These are phyloP conservation scores for Neogale vison DNA, from an alignment of 2,113 vertebrate species.

Conservation along the genomic window DNA sequence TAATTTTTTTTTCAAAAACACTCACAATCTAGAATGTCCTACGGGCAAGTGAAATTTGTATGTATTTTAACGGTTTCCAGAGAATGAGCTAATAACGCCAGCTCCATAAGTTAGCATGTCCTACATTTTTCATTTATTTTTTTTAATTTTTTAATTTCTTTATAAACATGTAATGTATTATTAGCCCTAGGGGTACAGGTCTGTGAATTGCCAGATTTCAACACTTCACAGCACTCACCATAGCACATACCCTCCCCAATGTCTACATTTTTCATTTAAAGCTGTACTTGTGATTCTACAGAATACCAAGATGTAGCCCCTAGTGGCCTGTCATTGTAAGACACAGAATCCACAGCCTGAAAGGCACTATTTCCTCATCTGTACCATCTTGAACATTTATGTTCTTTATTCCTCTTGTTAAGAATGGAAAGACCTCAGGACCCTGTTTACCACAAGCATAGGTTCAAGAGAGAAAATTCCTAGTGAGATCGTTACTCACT, in stretches of 20 bases:
- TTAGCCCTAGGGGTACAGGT: too few species aligned
- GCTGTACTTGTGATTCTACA: background rate
- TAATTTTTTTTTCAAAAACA: background rate
- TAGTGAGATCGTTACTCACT: background rate
- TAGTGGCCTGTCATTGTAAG: background rate
- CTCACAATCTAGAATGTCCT: background rate
- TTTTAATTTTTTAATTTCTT: too few species aligned
- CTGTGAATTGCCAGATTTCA: too few species aligned
- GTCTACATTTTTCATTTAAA: background rate
- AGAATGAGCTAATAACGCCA: slow-evolving; percentile 18
- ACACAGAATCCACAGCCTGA: background rate
- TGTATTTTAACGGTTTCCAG: slow-evolving; percentile 25
- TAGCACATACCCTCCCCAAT: too few species aligned
- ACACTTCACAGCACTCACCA: too few species aligned
- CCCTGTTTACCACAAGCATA: background rate
- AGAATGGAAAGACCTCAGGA: background rate
- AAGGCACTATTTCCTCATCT: background rate
- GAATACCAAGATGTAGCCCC: background rate
- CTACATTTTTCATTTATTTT: background rate
- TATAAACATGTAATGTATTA: too few species aligned
- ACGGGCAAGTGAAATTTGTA: background rate
- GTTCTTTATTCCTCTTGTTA: background rate
- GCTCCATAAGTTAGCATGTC: background rate
- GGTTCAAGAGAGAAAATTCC: background rate
- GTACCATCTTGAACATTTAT: background rate